Evolutionary conservation across 1,140 invertebrate genomes (phyloP), one percentile per base, ranked within the genome.

Genomic region (Muscidifurax raptorellus): DNA sequence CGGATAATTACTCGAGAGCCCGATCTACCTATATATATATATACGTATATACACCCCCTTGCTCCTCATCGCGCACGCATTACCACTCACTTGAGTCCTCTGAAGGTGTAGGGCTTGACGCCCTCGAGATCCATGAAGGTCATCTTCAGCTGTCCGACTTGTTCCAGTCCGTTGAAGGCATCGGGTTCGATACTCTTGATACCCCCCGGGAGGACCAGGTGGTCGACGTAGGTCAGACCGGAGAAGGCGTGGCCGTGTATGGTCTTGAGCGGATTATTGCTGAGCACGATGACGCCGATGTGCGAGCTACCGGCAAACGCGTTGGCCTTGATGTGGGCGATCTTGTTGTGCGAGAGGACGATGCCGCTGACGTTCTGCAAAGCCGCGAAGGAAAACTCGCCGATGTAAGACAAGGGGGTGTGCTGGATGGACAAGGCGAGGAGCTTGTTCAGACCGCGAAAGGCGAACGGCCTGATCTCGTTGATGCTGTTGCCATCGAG

Each of bases 241-340:
- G 96, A 96, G 89, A 97, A 97, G 0, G 97, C 96, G 79, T 96
- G 95, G 22, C 95, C 95, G 52, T 96, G 94, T 69, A 97, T 95
- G 82, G 94, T 95, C 82, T 95, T 94, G 28, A 97, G 91, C 0
- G 97, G 97, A 90, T 97, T 97, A 89, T 97, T 96, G 83, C 94
- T 95, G 64, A 97, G 90, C 64, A 97, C 93, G 44, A 97, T 95
- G 44, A 96, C 90, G 88, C 95, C 95, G 44, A 97, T 95, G 91
- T 97, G 97, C 44, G 96, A 96, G 0, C 96, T 97, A 13, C 96
- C 97, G 0, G 97, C 96, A 85, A 97, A 97, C 12, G 96, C 96
- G 88, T 96, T 96, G 2, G 95, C 95, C 90, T 97, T 96, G 67
- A 97, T 96, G 87, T 95, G 95, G 12, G 94, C 94, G 22, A 97